Percentiles rank a stretch among this genome's conserved stretches.
Evolutionary conservation across 2,113 vertebrate genomes (phyloP).

Genomic region (Bucco capensis): DNA sequence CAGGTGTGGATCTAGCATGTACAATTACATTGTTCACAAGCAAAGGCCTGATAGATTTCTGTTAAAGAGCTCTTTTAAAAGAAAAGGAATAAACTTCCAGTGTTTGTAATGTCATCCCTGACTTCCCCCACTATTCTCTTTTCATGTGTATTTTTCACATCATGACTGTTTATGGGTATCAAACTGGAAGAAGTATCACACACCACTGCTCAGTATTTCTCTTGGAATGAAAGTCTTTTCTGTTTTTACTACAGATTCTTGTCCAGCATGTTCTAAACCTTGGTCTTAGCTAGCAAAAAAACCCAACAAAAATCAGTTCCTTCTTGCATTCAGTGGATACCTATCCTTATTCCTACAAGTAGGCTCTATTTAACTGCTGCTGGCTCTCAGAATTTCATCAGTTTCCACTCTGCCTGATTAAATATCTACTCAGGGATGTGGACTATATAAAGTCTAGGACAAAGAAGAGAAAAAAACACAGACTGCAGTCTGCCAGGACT

Average conservation of each 20-base stretch:
- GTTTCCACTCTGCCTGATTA: background rate
- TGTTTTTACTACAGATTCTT: background rate
- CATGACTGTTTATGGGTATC: background rate
- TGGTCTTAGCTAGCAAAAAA: background rate
- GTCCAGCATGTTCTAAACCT: background rate
- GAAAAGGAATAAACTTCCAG: background rate
- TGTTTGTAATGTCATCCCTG: background rate
- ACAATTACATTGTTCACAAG: background rate
- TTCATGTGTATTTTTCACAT: background rate
- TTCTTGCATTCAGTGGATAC: background rate
- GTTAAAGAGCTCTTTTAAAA: background rate
- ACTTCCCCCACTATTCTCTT: background rate
- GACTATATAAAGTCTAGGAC: background rate
- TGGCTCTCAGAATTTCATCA: background rate
- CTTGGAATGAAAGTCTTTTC: background rate
- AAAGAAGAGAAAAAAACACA: background rate
- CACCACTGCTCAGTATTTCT: background rate
- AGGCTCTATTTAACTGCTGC: background rate
- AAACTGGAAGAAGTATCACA: background rate
- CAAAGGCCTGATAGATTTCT: background rate
- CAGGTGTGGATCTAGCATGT: conserved; percentile 9
- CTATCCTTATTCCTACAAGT: background rate
- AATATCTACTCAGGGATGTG: background rate
- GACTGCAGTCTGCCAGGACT: background rate
- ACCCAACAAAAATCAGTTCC: background rate